Evolutionary conservation across 2,797 vertebrate genomes (phyloP).

Genomic region (Gephyroberyx darwinii): DNA sequence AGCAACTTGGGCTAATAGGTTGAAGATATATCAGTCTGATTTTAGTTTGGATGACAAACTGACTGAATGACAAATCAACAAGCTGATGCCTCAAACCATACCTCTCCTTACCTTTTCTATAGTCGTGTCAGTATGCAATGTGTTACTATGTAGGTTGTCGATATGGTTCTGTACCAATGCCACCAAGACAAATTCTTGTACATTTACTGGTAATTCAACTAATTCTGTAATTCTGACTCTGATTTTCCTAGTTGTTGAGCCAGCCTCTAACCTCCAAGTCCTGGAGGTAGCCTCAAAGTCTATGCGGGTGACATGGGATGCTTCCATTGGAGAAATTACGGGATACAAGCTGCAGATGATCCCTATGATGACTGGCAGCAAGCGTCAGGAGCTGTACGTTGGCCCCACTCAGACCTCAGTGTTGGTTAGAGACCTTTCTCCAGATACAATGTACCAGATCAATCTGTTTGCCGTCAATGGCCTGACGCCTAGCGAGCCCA

Average conservation of each 20-base stretch:
- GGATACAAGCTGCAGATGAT: slow-evolving; percentile 90
- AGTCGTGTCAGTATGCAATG: neutral
- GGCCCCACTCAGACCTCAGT: slow-evolving; percentile 83
- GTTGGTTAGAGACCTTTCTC: slow-evolving; percentile 87
- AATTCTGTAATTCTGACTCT: neutral
- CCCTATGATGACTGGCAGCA: slow-evolving; percentile 86
- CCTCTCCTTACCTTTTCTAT: neutral
- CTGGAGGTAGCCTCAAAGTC: slow-evolving; percentile 91
- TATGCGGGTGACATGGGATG: slow-evolving; percentile 87
- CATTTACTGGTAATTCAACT: neutral
- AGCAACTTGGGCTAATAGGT: neutral
- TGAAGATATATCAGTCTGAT: no score
- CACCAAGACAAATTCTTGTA: neutral
- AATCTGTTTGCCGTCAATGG: slow-evolving; percentile 89
- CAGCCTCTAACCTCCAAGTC: slow-evolving; percentile 88
- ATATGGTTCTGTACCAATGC: neutral
- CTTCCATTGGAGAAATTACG: slow-evolving; percentile 86
- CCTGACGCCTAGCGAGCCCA: slow-evolving; percentile 87
- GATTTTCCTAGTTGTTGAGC: slow-evolving; percentile 85
- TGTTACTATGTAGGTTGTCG: no score
- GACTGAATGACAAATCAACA: neutral
- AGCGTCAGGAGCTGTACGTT: slow-evolving; percentile 87
- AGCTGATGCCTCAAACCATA: neutral
- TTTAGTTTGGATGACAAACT: no score
- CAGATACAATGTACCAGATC: slow-evolving; percentile 92